Conservation (phyloP, 2,113 vertebrate species). For the Glaucidium brasilianum region DNA sequence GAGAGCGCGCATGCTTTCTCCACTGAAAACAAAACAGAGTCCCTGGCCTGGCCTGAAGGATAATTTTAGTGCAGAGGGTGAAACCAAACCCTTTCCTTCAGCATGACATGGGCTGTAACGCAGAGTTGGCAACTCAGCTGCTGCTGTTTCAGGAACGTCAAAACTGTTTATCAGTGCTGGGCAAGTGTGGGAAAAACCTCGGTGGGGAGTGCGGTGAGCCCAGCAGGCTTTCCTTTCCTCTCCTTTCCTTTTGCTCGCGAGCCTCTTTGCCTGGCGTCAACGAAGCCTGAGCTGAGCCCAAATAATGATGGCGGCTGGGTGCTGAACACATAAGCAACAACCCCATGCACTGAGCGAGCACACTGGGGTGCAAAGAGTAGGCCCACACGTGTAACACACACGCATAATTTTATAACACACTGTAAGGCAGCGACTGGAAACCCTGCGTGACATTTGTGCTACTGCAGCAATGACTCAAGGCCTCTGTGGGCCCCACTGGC, state of each 20-base stretch:
- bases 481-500: accelerated
- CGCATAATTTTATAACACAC: accelerated
- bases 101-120: accelerated
- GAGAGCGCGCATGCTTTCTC: neutral
- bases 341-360: accelerated
- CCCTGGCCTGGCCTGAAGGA: neutral
- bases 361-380: neutral
- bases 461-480: neutral
- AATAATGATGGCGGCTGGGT: accelerated
- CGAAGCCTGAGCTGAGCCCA: neutral
- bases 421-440: neutral
- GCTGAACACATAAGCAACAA: neutral
- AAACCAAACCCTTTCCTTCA: neutral
- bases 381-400: neutral
- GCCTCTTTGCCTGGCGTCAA: neutral
- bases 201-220: neutral
- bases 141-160: neutral
- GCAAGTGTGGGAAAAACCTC: neutral
- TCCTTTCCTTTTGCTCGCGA: neutral
- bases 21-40: neutral
- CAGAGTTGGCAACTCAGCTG: neutral
- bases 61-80: conserved; percentile 20
- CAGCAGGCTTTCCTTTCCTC: neutral
- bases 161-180: neutral
- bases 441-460: neutral